Base-by-base conservation (phyloP, 2,797 vertebrate species). In the Alcedo quadribrachys region DNA sequence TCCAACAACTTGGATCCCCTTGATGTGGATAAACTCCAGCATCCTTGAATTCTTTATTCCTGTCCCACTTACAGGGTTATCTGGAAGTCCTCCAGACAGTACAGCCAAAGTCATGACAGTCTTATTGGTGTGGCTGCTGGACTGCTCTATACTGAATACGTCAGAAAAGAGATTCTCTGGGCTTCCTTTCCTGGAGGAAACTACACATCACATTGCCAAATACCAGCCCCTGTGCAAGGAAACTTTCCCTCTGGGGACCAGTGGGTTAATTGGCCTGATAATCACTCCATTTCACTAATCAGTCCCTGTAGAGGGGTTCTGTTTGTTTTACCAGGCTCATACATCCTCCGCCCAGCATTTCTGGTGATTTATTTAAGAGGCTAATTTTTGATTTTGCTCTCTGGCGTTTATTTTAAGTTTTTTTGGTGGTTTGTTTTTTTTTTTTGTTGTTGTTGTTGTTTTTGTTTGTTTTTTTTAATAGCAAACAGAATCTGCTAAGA, bases 211-310 rank as follows among this genome's bases (percentile, higher is more conserved):
- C 60, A 7, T 15, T 50, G 89, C 85, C 92, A 93, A 90, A 71
- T 8, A 85, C 30, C 58, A 82, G 69, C 43, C 69, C 74, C 50
- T 50, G 5, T 55, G 75, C 75, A 89, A 67, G 61, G 65, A 84
- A 54, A 81, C 54, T 42, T 80, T 66, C 58, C 54, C 92, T 83
- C 73, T 87, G 90, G 91, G 88, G 73, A 83, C 5, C 86, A 83
- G 73, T 75, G 93, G 95, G 91, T 94, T 96, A 96, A 96, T 87
- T 90, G 81, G 78, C 84, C 88, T 90, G 88, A 82, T 94, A 94
- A 96, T 93, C 86, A 89, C 81, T 85, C 66, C 27, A 2, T 90
- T 94, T 65, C 79, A 82, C 88, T 96, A 94, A 96, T 94, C 81
- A 81, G 86, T 94, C 95, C 94, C 91, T 58, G 76, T 45, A 95